Conservation (phyloP, 2,113 vertebrate genomes). For the Pygoscelis antarcticus region DNA sequence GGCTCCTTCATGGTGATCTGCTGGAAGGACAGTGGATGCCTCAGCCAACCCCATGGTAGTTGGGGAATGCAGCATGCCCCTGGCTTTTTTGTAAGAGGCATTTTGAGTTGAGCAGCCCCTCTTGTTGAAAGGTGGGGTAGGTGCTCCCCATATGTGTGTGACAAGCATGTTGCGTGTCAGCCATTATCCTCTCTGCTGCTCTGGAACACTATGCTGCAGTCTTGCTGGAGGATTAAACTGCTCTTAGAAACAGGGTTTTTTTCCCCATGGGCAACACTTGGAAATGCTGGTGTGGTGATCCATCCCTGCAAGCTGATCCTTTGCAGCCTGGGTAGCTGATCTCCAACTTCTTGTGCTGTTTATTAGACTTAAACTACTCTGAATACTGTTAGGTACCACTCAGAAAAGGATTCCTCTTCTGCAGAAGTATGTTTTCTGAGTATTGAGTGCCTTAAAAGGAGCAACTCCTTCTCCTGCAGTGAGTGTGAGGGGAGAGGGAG, state of each 20-base stretch:
- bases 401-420: background rate
- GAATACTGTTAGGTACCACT: background rate
- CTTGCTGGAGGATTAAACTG: background rate
- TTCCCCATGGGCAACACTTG: background rate
- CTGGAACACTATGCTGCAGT: background rate
- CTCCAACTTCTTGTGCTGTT: background rate
- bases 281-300: background rate
- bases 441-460: background rate
- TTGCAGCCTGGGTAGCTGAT: background rate
- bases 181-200: background rate
- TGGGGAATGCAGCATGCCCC: background rate
- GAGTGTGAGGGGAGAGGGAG: background rate
- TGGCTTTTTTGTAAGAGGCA: background rate
- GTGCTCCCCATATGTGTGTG: background rate
- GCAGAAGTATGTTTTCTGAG: background rate
- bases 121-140: background rate
- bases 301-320: background rate
- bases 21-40: background rate
- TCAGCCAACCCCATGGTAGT: accelerated
- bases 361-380: background rate
- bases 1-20: background rate
- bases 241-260: background rate
- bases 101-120: background rate
- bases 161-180: background rate
- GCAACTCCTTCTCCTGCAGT: background rate